Evolutionary conservation across 2,797 vertebrate genomes (phyloP), one percentile per base, ranked within the genome.

Genomic region (Leptatherina wallacei): DNA sequence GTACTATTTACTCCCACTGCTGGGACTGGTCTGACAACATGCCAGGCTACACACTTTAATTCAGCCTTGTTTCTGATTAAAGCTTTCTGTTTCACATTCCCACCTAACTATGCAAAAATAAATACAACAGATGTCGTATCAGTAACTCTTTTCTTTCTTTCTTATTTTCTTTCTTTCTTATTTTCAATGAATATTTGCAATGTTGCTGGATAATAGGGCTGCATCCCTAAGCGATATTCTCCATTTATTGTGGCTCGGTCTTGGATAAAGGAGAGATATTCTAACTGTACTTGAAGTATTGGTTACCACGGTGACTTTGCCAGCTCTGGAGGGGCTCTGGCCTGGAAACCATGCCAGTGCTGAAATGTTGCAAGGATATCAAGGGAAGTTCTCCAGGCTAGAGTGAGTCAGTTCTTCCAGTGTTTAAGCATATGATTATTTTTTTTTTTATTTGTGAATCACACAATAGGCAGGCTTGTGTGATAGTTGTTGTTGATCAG

Each of bases 341-440:
- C 66, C 59, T 75, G 65, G 70, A 82, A 80, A 70, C 69, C 33
- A 47, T 60, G 73, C 80, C 84, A 85, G 68, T 52, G 70, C 65
- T 76, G 77, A 76, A 75, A 67, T 83, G 81, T 81, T 84, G 86
- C 83, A 76, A 80, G 56, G 73, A 80, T 64, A 74, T 63, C 16
- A 36, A 69, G 73, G 64, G 62, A 69, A 75, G 63, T 75, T 88
- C 87, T 87, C 84, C 83, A 72, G 84, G 84, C 88, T 8, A 80
- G 85, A 20, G 61, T 87, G 88, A 92, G 86, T 91, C 86, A 89
- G 61, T 86, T 73, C 78, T 87, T 88, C 87, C 86, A 81, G 57
- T 78, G 78, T 82, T 83, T 83, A 61, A 71, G 83, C 57, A 22
- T 73, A 52, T 65, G 66, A 79, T 80, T 80, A 66, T 0, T n/a